phyloP scores from a whole-genome alignment of 2,888 invertebrate species.

The Stenchaetothrips biformis region DNA sequence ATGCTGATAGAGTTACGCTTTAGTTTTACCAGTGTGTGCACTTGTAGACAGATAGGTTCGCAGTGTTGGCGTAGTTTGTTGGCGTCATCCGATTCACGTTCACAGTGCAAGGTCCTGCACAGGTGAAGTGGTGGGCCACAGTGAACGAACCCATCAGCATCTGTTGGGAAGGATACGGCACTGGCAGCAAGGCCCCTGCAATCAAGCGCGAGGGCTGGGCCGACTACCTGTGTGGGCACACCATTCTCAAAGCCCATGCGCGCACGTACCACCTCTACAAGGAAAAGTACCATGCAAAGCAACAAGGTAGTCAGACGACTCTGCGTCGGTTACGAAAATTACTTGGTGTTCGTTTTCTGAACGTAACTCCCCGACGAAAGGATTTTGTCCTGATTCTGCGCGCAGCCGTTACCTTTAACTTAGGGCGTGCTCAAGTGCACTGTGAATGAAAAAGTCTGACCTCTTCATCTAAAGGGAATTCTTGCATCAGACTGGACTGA shows the following conservation, averaged over 20 bases:
- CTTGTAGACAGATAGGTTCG: too few relatives aligned
- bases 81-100: not conserved
- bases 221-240: constrained; percentile 45
- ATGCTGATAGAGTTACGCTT: not conserved
- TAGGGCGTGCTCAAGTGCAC: too few relatives aligned
- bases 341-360: too few relatives aligned
- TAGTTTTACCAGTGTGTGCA: not conserved
- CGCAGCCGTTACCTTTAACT: too few relatives aligned
- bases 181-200: constrained; percentile 44
- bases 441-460: too few relatives aligned
- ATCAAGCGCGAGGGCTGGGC: constrained; percentile 46
- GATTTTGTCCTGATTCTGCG: too few relatives aligned
- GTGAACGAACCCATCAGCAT: constrained; percentile 68
- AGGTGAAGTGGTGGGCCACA: constrained; percentile 65
- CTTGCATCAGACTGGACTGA: too few relatives aligned
- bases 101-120: constrained; percentile 22
- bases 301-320: constrained; percentile 49
- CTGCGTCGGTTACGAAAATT: too few relatives aligned
- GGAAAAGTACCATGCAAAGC: constrained; percentile 50
- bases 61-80: too few relatives aligned
- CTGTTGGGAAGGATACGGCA: constrained; percentile 54
- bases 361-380: too few relatives aligned
- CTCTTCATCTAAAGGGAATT: too few relatives aligned
- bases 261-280: constrained; percentile 45
- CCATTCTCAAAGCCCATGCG: constrained; percentile 49